Conservation (phyloP, 2,888 invertebrate species). For the Entomobrya multifasciata region DNA sequence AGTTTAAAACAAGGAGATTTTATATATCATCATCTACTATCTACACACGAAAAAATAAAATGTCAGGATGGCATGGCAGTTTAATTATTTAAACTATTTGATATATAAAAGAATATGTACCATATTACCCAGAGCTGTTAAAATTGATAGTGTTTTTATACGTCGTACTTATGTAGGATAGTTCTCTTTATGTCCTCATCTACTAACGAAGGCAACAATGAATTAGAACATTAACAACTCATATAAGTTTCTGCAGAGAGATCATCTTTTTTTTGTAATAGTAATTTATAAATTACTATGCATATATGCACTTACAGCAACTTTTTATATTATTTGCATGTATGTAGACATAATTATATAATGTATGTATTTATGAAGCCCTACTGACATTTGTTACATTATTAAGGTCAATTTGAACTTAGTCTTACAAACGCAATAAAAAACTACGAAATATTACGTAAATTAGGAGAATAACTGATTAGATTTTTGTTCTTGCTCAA, state of each 20-base stretch:
- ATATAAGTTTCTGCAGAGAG: neutral
- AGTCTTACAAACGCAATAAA: constrained; percentile 2
- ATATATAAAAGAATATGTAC: neutral
- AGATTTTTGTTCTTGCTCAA: constrained; percentile 10
- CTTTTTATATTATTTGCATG: too few relatives aligned
- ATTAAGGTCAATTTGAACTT: constrained; percentile 8
- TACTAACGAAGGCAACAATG: neutral
- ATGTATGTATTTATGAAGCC: neutral
- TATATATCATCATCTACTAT: neutral
- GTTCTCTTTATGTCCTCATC: neutral
- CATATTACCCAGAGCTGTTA: neutral
- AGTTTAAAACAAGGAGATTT: constrained; percentile 9
- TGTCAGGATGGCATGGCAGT: neutral
- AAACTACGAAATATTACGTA: neutral
- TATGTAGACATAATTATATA: neutral
- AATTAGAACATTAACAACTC: neutral
- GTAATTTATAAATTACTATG: neutral
- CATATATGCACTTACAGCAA: neutral
- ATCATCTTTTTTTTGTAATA: constrained; percentile 6
- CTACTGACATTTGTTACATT: neutral
- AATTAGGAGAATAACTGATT: neutral
- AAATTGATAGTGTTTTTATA: neutral
- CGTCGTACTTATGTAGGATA: neutral
- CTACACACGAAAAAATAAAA: neutral
- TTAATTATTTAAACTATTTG: neutral